Conservation (phyloP, 2,797 vertebrate genomes). For the Acanthornis magna region DNA sequence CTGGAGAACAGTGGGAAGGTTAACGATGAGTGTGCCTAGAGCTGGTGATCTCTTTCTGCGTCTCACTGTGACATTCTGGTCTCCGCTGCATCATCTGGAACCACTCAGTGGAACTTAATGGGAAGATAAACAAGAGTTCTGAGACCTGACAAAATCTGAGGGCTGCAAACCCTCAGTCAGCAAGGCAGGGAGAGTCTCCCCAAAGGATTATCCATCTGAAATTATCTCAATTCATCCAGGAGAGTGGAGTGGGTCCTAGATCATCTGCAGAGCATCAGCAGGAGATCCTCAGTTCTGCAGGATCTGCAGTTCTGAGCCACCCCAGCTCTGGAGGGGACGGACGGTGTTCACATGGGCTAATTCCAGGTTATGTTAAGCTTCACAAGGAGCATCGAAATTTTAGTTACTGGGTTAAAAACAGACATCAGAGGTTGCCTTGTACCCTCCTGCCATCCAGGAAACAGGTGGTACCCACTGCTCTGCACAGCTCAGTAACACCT, state of each 20-base stretch:
- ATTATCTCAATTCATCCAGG: background rate
- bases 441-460: background rate
- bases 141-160: background rate
- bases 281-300: too few relatives aligned
- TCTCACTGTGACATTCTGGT: background rate
- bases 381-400: background rate
- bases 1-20: conserved; percentile 52
- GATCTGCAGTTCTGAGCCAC: too few relatives aligned
- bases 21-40: background rate
- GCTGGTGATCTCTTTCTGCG: background rate
- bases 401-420: background rate
- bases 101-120: background rate
- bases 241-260: background rate
- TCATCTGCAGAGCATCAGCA: background rate
- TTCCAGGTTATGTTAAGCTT: background rate
- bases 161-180: background rate
- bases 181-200: background rate
- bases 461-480: background rate
- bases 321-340: background rate
- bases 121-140: background rate
- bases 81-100: background rate
- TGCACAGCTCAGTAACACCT: background rate
- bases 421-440: background rate
- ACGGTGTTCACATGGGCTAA: background rate
- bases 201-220: background rate